Evolutionary conservation across 2,888 invertebrate genomes (phyloP), one percentile per base, ranked within the genome.

Genomic region (Cordilura impudica): DNA sequence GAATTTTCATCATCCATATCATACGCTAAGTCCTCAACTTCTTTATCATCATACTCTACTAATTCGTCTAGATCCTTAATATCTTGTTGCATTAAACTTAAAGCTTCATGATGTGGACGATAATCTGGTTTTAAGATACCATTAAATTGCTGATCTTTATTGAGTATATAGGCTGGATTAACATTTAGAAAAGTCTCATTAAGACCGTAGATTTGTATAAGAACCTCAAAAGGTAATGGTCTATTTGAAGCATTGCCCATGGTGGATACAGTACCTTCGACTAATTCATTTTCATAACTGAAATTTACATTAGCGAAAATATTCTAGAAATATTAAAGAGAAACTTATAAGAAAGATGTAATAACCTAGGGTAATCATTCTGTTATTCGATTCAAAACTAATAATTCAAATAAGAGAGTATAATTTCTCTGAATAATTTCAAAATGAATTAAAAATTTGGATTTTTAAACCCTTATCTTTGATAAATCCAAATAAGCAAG

Each of bases 131-230:
- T 56, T 51, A 86, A 53, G 5, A 69, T 8, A n/a, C 87, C 87
- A 70, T 84, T 78, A 31, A 82, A 86, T 19, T 84, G 83, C 26
- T 82, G 83, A 75, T 85, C 84, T 7, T 84, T 78, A 69, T 86
- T 84, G 0, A 88, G 70, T 58, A 88, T 63, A 23, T 84, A 70
- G 0, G 83, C 81, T 5, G 86, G 83, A 81, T 84, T 82, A 6
- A 85, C 63, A 70, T 85, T 82, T 8, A 73, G 5, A 21, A 82
- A 51, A 7, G 83, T 86, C 0, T 84, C 77, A 60, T 87, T 86
- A 4, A 83, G 84, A 12, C 89, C 88, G 77, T 82, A 88, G 16
- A 89, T 85, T 18, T 81, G 83, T 67, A 88, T 86, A 2, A 80
- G 65, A 26, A 89, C 84, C 76, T 85, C 84, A 60, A 88, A 86